Evolutionary conservation across 2,113 vertebrate species (phyloP).

Genomic region (Zeus faber): DNA sequence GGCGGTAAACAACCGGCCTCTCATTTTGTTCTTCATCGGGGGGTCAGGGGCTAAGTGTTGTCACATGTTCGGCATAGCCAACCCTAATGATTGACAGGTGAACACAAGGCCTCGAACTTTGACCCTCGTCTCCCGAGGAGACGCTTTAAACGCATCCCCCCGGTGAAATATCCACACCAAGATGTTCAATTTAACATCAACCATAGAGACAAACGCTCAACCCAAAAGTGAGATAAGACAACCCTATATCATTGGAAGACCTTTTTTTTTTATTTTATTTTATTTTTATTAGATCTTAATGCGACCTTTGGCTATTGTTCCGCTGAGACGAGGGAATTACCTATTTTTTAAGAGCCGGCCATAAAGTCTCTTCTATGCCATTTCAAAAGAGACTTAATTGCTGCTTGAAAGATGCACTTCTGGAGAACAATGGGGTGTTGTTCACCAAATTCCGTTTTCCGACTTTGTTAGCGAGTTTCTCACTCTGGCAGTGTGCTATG

Average conservation of each 20-base stretch:
- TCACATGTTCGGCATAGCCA: constrained; percentile 53
- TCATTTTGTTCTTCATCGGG: not conserved
- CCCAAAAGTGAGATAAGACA: too few relatives aligned
- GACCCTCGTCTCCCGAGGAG: constrained; percentile 28
- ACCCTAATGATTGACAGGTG: constrained; percentile 63
- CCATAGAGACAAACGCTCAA: not conserved
- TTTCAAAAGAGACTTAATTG: constrained; percentile 2
- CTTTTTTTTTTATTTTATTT: not conserved
- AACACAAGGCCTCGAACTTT: constrained; percentile 17
- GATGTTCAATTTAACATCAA: too few relatives aligned
- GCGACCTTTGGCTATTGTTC: not conserved
- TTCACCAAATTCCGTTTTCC: not conserved
- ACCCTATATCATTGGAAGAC: too few relatives aligned
- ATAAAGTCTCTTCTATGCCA: too few relatives aligned
- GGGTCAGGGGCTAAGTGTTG: constrained; percentile 52
- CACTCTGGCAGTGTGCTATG: not conserved
- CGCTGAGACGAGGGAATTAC: too few relatives aligned
- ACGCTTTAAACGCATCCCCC: not conserved
- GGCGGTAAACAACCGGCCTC: too few relatives aligned
- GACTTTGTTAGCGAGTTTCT: not conserved
- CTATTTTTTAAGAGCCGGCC: too few relatives aligned
- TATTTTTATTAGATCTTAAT: not conserved
- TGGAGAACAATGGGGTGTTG: constrained; percentile 8
- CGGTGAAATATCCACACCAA: not conserved
- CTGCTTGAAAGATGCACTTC: not conserved